Conservation (phyloP, 2,797 vertebrate species). For the Microhierax caerulescens region DNA sequence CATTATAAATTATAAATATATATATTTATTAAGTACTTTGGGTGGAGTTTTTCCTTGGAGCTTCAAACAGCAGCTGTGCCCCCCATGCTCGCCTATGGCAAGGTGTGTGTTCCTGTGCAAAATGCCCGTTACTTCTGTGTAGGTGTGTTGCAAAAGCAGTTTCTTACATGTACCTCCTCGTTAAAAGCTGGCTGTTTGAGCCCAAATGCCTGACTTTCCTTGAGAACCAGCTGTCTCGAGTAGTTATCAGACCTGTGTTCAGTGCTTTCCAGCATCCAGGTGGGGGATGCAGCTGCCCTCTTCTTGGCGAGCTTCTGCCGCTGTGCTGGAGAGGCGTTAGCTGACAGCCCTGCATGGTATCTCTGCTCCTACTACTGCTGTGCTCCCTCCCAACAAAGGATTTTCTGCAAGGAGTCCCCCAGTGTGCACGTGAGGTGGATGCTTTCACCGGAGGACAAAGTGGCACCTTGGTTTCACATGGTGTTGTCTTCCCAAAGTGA, state of each 20-base stretch:
- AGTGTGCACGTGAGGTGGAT: fast-evolving
- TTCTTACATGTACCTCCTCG: fast-evolving
- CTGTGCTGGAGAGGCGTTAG: background rate
- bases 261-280: background rate
- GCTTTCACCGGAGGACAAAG: background rate
- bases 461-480: background rate
- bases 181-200: background rate
- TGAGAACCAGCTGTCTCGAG: background rate
- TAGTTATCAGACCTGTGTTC: background rate
- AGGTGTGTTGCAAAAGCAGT: background rate
- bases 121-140: fast-evolving
- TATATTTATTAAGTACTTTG: background rate
- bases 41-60: background rate
- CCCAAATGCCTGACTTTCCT: background rate
- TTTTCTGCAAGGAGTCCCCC: fast-evolving
- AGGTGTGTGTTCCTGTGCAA: background rate
- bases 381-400: fast-evolving
- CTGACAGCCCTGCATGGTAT: background rate
- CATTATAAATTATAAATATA: background rate
- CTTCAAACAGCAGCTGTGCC: background rate
- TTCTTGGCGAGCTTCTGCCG: fast-evolving
- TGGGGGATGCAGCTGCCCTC: background rate
- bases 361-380: fast-evolving
- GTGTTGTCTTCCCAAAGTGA: background rate
- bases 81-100: background rate